Conservation (phyloP, 2,113 vertebrate genomes). For the Clupea harengus region DNA sequence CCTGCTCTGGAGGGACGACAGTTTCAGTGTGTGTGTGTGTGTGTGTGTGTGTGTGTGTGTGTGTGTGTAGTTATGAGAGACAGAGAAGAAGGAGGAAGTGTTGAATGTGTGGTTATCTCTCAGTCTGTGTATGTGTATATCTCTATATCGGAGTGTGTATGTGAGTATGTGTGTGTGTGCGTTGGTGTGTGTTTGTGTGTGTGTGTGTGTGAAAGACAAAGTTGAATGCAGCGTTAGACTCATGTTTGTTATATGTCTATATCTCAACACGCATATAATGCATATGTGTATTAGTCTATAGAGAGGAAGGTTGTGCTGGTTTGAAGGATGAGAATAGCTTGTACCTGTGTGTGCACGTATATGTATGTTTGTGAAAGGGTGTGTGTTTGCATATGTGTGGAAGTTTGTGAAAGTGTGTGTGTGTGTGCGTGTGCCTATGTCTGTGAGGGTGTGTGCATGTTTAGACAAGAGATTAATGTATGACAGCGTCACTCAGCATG, state of each 20-base stretch:
- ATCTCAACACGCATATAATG: background rate
- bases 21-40: background rate
- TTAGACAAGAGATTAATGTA: conserved; percentile 3
- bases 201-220: too few species aligned
- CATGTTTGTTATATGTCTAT: background rate
- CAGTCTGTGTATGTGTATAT: too few species aligned
- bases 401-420: background rate
- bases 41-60: background rate
- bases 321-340: background rate
- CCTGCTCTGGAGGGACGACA: conserved; percentile 16
- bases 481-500: background rate
- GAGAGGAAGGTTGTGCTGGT: background rate
- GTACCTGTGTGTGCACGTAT: background rate
- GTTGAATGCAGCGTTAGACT: too few species aligned
- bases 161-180: too few species aligned
- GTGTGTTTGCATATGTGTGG: background rate
- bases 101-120: too few species aligned
- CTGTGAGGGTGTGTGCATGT: background rate
- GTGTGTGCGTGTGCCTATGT: background rate
- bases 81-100: too few species aligned
- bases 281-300: background rate
- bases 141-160: too few species aligned
- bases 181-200: too few species aligned
- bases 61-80: background rate
- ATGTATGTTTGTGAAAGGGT: background rate